A percentile compares a stretch with the other conserved stretches of the same genome.
Conservation (phyloP, 2,888 invertebrate species). For the Tanypteryx hageni region DNA sequence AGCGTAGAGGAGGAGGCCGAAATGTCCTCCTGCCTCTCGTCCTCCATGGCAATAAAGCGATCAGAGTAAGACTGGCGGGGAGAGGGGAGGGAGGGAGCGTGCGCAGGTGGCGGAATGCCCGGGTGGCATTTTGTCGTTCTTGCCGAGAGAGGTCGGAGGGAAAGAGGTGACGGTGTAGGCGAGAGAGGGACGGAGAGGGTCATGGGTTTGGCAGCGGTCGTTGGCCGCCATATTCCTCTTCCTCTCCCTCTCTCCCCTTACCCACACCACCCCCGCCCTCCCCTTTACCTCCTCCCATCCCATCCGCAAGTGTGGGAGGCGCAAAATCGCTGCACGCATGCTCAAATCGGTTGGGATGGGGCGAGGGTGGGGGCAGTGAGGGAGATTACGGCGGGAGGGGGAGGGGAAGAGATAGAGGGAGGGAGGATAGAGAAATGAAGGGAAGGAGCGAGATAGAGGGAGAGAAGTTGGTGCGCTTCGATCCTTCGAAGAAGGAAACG, state of each 20-base stretch:
- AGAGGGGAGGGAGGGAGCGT: not conserved
- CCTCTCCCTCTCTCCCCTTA: not conserved
- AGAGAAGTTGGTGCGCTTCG: not conserved
- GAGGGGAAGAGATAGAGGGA: not conserved
- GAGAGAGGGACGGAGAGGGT: not conserved
- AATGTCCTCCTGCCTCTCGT: not conserved
- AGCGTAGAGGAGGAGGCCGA: not conserved
- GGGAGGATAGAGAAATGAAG: not conserved
- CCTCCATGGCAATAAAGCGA: conserved; percentile 55
- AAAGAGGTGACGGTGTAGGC: not conserved
- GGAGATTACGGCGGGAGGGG: not conserved
- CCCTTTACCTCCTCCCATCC: not conserved
- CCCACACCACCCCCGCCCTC: not conserved
- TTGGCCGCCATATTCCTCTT: conserved; percentile 41
- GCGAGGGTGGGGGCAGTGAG: not conserved
- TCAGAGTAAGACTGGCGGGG: conserved; percentile 13
- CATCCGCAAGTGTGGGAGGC: not conserved
- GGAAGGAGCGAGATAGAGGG: conserved; percentile 18
- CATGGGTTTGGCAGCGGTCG: conserved; percentile 41
- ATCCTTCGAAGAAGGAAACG: not conserved
- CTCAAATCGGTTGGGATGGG: conserved; percentile 16
- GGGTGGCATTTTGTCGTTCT: conserved; percentile 54
- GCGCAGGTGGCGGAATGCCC: conserved; percentile 52
- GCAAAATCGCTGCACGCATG: conserved; percentile 43
- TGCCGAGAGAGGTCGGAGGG: not conserved